Percentiles rank a stretch among this genome's conserved stretches.
Evolutionary conservation across 1,140 invertebrate genomes (phyloP).

Genomic region (Camponotus vicinus): DNA sequence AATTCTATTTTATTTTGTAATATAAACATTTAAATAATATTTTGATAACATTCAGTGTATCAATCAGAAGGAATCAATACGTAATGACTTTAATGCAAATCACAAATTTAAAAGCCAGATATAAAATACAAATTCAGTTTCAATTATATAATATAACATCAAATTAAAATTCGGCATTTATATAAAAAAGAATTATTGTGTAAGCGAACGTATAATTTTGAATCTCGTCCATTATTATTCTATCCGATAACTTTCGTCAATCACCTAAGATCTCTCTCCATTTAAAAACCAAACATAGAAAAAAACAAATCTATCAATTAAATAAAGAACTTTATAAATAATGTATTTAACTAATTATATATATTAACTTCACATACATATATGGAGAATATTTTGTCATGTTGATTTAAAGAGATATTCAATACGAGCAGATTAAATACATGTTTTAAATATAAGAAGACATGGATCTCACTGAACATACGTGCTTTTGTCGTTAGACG

Average conservation of each 20-base stretch:
- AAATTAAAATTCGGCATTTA: not conserved
- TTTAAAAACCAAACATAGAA: not conserved
- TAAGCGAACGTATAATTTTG: not conserved
- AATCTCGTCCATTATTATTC: not conserved
- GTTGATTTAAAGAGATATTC: not conserved
- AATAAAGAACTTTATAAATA: constrained; percentile 31
- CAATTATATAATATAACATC: not conserved
- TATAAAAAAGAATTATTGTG: not conserved
- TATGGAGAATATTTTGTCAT: not conserved
- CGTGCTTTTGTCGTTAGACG: not conserved
- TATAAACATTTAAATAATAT: not conserved
- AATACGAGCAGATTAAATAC: not conserved
- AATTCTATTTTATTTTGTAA: not conserved
- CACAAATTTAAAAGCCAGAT: not conserved
- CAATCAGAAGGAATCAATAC: not conserved
- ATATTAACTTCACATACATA: not conserved
- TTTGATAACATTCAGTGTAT: not conserved
- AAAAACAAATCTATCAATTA: not conserved
- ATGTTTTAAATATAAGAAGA: constrained; percentile 4
- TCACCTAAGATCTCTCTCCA: not conserved
- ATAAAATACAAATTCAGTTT: not conserved
- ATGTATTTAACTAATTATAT: constrained; percentile 26
- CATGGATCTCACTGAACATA: not conserved
- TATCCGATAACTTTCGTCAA: not conserved
- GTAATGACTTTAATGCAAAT: not conserved